A percentile compares a stretch with the other conserved stretches of the same genome.
Conservation (phyloP, 2,113 vertebrate species). For the Vimba vimba region DNA sequence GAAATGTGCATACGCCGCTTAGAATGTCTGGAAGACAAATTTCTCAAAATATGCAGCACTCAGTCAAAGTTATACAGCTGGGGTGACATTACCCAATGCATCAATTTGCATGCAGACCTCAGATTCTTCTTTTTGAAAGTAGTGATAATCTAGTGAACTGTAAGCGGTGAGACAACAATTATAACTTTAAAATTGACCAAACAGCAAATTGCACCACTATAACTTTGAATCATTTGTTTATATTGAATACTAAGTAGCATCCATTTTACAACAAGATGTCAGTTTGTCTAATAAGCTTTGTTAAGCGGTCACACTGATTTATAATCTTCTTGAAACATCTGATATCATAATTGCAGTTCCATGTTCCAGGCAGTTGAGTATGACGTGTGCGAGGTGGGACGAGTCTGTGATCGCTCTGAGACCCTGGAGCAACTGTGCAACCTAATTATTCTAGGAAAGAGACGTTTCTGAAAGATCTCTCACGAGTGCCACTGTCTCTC, state of each 20-base stretch:
- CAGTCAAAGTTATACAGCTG: not conserved
- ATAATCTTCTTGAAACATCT: constrained; percentile 8
- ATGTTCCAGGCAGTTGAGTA: constrained; percentile 27
- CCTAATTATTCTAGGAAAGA: constrained; percentile 50
- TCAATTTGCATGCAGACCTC: not conserved
- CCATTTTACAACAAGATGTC: not conserved
- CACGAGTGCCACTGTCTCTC: not conserved
- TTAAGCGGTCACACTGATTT: constrained; percentile 35
- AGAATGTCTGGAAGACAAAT: not conserved
- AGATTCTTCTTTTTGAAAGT: not conserved
- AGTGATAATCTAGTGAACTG: not conserved
- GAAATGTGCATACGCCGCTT: not conserved
- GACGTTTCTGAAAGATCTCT: constrained; percentile 9
- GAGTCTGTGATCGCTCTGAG: not conserved
- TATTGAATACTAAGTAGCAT: not conserved
- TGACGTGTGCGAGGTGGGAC: constrained; percentile 15
- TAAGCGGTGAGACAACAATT: not conserved
- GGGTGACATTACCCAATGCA: not conserved
- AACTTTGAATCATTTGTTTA: not conserved
- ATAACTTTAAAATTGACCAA: not conserved
- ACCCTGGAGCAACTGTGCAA: constrained; percentile 42
- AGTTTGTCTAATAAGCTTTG: constrained; percentile 22
- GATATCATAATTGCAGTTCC: constrained; percentile 45
- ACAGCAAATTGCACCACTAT: not conserved
- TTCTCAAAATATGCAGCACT: not conserved